These are phyloP conservation scores for Gymnocheta viridis DNA, from an alignment of 2,888 invertebrate species.

Conservation along the genomic window DNA sequence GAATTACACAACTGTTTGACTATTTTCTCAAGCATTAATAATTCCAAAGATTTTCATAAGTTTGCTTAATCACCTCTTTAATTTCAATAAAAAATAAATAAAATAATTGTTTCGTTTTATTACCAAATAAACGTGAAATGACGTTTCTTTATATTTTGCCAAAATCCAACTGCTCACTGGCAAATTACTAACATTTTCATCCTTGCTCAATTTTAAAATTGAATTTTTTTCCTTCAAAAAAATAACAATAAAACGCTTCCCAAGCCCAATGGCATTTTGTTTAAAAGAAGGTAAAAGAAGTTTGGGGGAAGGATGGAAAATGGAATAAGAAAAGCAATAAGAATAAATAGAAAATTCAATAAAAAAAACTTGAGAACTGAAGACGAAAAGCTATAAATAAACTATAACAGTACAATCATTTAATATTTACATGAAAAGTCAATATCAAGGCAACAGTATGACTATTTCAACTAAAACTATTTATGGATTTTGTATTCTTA, in stretches of 20 bases:
- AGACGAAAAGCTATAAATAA: slow-evolving; percentile 5
- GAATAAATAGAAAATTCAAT: slow-evolving; percentile 19
- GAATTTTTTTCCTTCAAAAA: neutral
- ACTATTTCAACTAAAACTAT: neutral
- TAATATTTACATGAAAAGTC: slow-evolving; percentile 40
- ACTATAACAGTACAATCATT: slow-evolving; percentile 25
- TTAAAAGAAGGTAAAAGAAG: neutral
- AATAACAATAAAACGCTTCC: slow-evolving; percentile 31
- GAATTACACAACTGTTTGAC: too few relatives aligned
- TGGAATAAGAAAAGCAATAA: slow-evolving; percentile 13
- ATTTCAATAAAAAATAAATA: slow-evolving; percentile 63
- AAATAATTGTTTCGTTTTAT: slow-evolving; percentile 59
- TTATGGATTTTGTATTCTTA: neutral
- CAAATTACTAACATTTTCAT: neutral
- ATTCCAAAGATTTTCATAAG: slow-evolving; percentile 24
- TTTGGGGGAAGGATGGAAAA: neutral
- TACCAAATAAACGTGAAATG: slow-evolving; percentile 77
- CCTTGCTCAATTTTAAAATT: slow-evolving; percentile 10
- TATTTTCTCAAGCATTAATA: neutral
- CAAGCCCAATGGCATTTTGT: slow-evolving; percentile 25
- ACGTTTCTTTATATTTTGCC: slow-evolving; percentile 71
- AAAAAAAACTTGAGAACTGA: neutral
- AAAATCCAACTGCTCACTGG: neutral
- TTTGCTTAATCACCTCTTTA: slow-evolving; percentile 56
- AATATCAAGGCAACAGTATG: slow-evolving; percentile 30